Evolutionary conservation across 2,113 vertebrate species (phyloP).

Genomic region (Dipodomys spectabilis): DNA sequence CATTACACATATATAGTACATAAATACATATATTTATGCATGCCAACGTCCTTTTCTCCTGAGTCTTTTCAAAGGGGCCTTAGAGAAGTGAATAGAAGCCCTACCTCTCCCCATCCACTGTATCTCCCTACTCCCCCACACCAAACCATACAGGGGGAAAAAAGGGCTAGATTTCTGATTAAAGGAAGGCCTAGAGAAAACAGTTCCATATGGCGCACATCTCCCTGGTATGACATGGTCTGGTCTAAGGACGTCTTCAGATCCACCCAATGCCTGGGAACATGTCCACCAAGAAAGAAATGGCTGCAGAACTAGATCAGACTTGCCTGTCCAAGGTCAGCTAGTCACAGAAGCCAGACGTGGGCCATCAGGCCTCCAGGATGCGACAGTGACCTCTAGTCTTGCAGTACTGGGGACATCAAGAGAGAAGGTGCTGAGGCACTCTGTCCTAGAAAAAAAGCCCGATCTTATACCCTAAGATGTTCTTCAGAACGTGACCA

Average conservation of each 20-base stretch:
- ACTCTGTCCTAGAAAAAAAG: conserved; percentile 49
- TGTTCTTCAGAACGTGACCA: background rate
- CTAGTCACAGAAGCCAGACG: conserved; percentile 24
- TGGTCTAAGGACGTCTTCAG: background rate
- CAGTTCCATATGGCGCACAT: background rate
- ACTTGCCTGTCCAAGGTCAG: background rate
- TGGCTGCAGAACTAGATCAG: background rate
- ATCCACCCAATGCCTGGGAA: conserved; percentile 23
- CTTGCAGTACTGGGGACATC: background rate
- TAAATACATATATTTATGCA: too few relatives aligned
- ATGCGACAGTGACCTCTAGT: background rate
- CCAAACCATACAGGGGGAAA: background rate
- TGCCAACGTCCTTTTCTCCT: conserved; percentile 27
- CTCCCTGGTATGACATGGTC: background rate
- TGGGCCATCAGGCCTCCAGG: background rate
- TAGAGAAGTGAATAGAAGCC: background rate
- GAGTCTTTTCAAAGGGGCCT: background rate
- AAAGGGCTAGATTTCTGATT: conserved; percentile 35
- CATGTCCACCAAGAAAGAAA: background rate
- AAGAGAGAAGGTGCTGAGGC: conserved; percentile 51
- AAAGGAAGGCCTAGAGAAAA: conserved; percentile 44
- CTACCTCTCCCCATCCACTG: background rate
- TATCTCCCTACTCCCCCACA: background rate
- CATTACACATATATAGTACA: background rate
- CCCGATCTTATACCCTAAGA: conserved; percentile 31